Evolutionary conservation across 2,888 invertebrate genomes (phyloP), one percentile per base, ranked within the genome.

Genomic region (Drosophila yooni): DNA sequence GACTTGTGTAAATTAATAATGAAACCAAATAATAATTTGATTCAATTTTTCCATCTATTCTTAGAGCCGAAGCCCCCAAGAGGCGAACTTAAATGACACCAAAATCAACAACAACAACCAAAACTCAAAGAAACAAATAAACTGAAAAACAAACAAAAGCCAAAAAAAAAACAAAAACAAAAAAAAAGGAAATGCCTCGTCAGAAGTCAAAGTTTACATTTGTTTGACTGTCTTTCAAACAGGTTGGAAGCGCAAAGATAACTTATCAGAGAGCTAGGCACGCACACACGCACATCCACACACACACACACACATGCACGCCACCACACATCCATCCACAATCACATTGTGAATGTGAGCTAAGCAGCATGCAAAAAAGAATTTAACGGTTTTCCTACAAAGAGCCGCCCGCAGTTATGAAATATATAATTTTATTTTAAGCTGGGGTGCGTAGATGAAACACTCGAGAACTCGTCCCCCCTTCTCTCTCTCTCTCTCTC

Each of bases 191-290:
- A 73, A 53, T 34, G 64, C 67, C 73, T 81, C 79, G 81, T 83
- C 82, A 83, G 73, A 74, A 75, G 83, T 81, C 69, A 76, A 78
- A 61, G 58, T 73, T 56, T 71, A 77, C 72, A 78, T 85, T 83
- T 76, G 46, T 46, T 65, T 60, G 53, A 62, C 38, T 66, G 62
- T 62, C 65, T 65, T 18, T 29, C 15, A 43, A 62, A 43, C 65
- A 67, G 79, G 70, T 75, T 67, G 15, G 40, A 46, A 63, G 62
- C 53, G n/a, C 52, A 38, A 10, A 56, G 70, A 78, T 79, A 78
- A 62, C 50, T 78, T 76, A 79, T 75, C 79, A 62, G 52, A 27
- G 58, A 36, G 58, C 50, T 43, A 59, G 31, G 59, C 46, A 65
- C 53, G 46, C 43, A 56, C 34, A 54, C n/a, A 76, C 27, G 27